Conservation (phyloP, 2,113 vertebrate genomes). For the Columba livia region DNA sequence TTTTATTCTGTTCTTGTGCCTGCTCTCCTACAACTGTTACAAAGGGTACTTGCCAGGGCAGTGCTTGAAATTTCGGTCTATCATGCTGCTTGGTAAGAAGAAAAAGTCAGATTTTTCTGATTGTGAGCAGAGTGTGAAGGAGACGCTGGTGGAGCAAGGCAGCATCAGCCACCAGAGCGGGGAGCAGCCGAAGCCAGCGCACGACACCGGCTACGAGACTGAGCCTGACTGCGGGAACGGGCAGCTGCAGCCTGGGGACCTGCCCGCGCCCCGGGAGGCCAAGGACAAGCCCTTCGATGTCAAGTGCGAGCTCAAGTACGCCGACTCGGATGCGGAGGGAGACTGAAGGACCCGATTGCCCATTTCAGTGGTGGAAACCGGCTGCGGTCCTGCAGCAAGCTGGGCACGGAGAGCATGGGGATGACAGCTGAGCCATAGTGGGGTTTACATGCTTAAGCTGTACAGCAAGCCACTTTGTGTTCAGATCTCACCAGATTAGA, state of each 20-base stretch:
- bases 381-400: not conserved
- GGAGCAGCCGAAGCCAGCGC: conserved; percentile 79
- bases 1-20: conserved; percentile 86
- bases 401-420: not conserved
- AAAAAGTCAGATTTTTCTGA: conserved; percentile 84
- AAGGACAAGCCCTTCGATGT: conserved; percentile 89
- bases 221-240: conserved; percentile 89
- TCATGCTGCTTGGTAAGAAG: conserved; percentile 85
- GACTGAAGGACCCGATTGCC: conserved; percentile 50
- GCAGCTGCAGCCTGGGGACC: conserved; percentile 75
- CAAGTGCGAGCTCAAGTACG: conserved; percentile 89
- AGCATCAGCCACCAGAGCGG: conserved; percentile 82
- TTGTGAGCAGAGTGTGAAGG: conserved; percentile 88
- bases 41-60: conserved; percentile 91
- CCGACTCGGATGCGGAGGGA: conserved; percentile 83
- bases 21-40: conserved; percentile 93
- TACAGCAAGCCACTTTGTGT: not conserved
- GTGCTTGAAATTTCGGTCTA: conserved; percentile 86
- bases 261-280: conserved; percentile 53
- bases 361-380: not conserved
- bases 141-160: conserved; percentile 80
- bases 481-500: conserved; percentile 27
- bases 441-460: not conserved
- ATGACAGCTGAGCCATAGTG: not conserved
- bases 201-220: conserved; percentile 92